phyloP scores from a whole-genome alignment of 2,797 vertebrate genomes.

The Sebastolobus alascanus region DNA sequence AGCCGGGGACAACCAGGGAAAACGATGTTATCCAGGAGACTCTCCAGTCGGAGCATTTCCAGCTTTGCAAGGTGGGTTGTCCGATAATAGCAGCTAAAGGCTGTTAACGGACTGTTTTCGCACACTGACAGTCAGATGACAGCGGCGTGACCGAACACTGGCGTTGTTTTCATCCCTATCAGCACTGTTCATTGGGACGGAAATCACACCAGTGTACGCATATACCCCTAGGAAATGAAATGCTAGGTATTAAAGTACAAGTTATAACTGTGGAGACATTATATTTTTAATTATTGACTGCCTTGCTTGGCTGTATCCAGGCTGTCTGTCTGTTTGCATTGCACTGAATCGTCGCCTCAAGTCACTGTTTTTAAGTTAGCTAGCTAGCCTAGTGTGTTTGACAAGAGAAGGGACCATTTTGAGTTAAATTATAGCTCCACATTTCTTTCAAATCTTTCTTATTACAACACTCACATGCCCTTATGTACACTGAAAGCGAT shows the following conservation, averaged over 20 bases:
- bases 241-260: background rate
- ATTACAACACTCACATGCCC: background rate
- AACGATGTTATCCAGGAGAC: slow-evolving; percentile 93
- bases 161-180: slow-evolving; percentile 28
- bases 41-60: slow-evolving; percentile 97
- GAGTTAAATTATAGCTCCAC: background rate
- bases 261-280: background rate
- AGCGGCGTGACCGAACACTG: slow-evolving; percentile 35
- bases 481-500: background rate
- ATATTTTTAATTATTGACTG: background rate
- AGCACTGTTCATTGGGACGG: background rate
- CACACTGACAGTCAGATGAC: slow-evolving; percentile 60
- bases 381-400: background rate
- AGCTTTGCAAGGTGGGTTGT: slow-evolving; percentile 97
- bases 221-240: background rate
- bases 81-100: too few relatives aligned
- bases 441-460: background rate
- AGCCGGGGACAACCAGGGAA: slow-evolving; percentile 86
- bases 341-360: slow-evolving; percentile 66
- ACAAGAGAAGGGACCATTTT: background rate
- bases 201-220: background rate
- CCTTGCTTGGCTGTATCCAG: slow-evolving; percentile 6
- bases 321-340: slow-evolving; percentile 60
- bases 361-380: slow-evolving; percentile 45
- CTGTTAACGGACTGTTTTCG: too few relatives aligned